A percentile compares a stretch with the other conserved stretches of the same genome.
Conservation (phyloP, 2,113 vertebrate genomes). For the Carollia perspicillata region DNA sequence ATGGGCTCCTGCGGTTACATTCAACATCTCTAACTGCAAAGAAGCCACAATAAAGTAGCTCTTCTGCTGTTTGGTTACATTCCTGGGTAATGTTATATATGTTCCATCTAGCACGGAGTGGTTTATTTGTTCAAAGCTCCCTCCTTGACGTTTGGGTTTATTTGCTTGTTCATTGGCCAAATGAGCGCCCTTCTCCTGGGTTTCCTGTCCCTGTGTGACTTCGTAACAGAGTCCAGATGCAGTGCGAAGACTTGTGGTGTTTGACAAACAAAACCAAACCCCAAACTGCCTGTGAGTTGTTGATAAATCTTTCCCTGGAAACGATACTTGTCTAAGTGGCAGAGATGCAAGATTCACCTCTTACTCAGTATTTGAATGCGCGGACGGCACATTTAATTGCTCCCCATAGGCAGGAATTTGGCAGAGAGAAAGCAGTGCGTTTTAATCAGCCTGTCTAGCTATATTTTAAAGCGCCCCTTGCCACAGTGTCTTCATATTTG, state of each 20-base stretch:
- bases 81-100: constrained; percentile 38
- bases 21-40: constrained; percentile 37
- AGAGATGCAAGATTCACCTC: constrained; percentile 65
- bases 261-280: constrained; percentile 66
- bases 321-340: constrained; percentile 62
- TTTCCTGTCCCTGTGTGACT: constrained; percentile 24
- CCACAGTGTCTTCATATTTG: constrained; percentile 51
- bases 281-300: constrained; percentile 53
- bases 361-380: constrained; percentile 58
- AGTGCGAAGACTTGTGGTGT: neutral
- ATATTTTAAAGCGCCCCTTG: constrained; percentile 62
- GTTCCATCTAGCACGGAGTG: constrained; percentile 36
- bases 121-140: constrained; percentile 66
- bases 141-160: constrained; percentile 51
- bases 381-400: constrained; percentile 41
- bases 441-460: constrained; percentile 70
- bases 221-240: constrained; percentile 65
- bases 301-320: constrained; percentile 69
- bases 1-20: neutral
- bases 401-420: constrained; percentile 63
- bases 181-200: constrained; percentile 36
- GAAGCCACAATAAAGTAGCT: constrained; percentile 39
- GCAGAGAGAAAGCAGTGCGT: constrained; percentile 7
- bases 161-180: constrained; percentile 56
- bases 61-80: constrained; percentile 15